phyloP scores from a whole-genome alignment of 2,797 vertebrate species.

The Gadopsis bispinosus region DNA sequence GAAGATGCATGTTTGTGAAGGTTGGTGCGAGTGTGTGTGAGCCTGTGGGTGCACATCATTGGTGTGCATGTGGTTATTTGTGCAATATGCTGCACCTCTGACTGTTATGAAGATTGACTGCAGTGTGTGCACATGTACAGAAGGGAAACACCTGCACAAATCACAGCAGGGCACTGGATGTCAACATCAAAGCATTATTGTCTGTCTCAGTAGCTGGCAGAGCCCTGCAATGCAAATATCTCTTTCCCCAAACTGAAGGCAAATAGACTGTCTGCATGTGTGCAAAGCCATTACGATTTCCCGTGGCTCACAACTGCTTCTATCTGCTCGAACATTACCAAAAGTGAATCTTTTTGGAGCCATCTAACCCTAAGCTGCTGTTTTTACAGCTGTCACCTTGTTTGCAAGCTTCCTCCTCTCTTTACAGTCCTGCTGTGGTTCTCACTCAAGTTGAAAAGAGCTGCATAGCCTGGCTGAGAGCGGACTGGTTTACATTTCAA shows the following conservation, averaged over 20 bases:
- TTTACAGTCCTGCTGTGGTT: constrained; percentile 37
- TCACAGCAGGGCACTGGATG: constrained; percentile 24
- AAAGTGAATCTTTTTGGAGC: not conserved
- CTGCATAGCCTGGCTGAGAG: constrained; percentile 16
- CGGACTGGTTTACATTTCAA: constrained; percentile 69
- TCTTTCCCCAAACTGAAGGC: constrained; percentile 1
- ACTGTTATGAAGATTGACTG: not conserved
- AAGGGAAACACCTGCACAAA: constrained; percentile 42
- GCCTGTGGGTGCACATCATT: not conserved
- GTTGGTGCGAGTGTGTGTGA: not conserved
- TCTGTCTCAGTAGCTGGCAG: constrained; percentile 20
- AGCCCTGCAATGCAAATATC: constrained; percentile 39
- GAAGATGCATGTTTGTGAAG: not conserved
- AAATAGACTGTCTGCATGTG: constrained; percentile 33
- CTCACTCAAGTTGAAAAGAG: constrained; percentile 28
- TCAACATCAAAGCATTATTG: constrained; percentile 10
- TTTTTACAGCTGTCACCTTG: constrained; percentile 24
- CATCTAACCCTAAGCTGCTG: not conserved
- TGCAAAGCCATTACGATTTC: not conserved
- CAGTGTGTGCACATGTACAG: constrained; percentile 7
- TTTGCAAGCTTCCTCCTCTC: constrained; percentile 21
- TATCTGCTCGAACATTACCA: not conserved
- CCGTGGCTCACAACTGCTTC: not conserved
- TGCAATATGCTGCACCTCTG: constrained; percentile 3
- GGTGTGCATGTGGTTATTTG: constrained; percentile 7